Evolutionary conservation across 2,113 vertebrate species (phyloP), one percentile per base, ranked within the genome.

Genomic region (Lepisosteus osseus): DNA sequence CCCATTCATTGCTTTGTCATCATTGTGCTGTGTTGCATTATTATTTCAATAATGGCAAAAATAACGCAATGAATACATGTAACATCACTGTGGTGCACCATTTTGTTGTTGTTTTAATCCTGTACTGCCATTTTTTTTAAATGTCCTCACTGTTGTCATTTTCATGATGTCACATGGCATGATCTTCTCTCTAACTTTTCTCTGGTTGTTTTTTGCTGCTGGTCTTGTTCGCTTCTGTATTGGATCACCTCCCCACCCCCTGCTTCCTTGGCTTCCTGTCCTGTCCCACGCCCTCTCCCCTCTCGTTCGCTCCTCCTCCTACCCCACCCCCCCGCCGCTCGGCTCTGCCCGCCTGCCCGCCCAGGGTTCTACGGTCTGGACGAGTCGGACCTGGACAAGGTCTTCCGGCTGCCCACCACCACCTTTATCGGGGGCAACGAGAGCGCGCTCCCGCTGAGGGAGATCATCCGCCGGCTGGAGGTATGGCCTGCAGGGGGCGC

Each of bases 391-490:
- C 84, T 99, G 13, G 95, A 98, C 92, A 95, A 95, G 71, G 91
- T 95, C 66, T 99, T 99, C 84, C 93, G 90, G 47, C 87, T 99
- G 72, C 97, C 97, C 72, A 96, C 92, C 12, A 98, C 95, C 73
- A 97, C 96, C 1, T 98, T 95, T 86, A 98, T 99, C 4, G 96
- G 96, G 0, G 96, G 95, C 54, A 92, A 81, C 0, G 93, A 98
- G 74, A 93, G 87, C 0, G 87, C 92, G 7, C 82, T 99, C 72
- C 90, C 95, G 0, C 93, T 99, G 41, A 89, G 92, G 17, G 96
- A 99, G 80, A 98, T 99, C 77, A 95, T 99, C 72, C 92, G 84
- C 0, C 91, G 95, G 14, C 90, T 98, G 4, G 95, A 99, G 95
- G 97, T 98, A 80, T 29, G 29, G 29, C 29, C 29, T 29, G 29